Evolutionary conservation across 2,888 invertebrate genomes (phyloP).

Genomic region (Galerucella calmariensis): DNA sequence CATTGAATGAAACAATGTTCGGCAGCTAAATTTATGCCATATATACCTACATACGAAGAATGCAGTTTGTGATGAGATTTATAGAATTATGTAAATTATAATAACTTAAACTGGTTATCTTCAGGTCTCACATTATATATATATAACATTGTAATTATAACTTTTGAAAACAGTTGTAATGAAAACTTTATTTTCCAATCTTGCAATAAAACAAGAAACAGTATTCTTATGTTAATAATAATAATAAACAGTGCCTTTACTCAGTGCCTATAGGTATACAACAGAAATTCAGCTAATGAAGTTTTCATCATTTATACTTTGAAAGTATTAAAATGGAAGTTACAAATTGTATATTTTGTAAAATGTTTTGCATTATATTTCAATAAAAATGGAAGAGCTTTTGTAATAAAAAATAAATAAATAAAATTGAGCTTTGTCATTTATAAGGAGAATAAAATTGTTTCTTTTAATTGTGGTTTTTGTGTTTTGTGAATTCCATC

Average conservation of each 20-base stretch:
- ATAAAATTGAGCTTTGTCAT: slow-evolving; percentile 62
- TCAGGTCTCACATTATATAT: not conserved
- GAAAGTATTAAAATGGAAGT: slow-evolving; percentile 48
- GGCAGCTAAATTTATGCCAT: slow-evolving; percentile 17
- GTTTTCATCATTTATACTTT: slow-evolving; percentile 31
- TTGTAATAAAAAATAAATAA: slow-evolving; percentile 58
- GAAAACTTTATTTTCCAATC: slow-evolving; percentile 27
- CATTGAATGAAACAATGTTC: not conserved
- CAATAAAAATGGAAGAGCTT: slow-evolving; percentile 56
- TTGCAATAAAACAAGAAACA: slow-evolving; percentile 10
- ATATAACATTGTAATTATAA: not conserved
- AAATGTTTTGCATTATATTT: slow-evolving; percentile 54
- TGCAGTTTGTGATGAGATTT: not conserved
- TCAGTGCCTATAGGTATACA: slow-evolving; percentile 52
- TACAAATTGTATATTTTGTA: slow-evolving; percentile 61
- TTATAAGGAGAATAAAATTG: slow-evolving; percentile 57
- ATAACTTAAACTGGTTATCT: not conserved
- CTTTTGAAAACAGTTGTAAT: slow-evolving; percentile 24
- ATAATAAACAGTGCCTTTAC: slow-evolving; percentile 57
- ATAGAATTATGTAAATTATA: not conserved
- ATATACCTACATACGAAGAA: not conserved
- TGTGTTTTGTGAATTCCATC: not conserved
- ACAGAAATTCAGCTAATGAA: slow-evolving; percentile 29
- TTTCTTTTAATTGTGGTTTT: slow-evolving; percentile 25
- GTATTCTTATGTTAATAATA: not conserved